A percentile compares a stretch with the other conserved stretches of the same genome.
Evolutionary conservation across 2,888 invertebrate genomes (phyloP).

Genomic region (Spicauda simplicius): DNA sequence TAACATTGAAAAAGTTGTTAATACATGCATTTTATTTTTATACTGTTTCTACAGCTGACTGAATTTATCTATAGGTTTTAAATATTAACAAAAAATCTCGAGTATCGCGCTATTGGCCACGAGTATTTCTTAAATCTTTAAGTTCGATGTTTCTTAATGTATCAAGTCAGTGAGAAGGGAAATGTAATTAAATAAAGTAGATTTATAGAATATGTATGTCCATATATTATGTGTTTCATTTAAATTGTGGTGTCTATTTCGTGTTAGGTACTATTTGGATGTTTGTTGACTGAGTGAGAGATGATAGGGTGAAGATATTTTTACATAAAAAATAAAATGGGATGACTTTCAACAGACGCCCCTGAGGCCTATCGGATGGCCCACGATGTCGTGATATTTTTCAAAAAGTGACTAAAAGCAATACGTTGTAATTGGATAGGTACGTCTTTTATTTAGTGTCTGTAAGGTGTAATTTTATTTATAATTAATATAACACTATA

Average conservation of each 20-base stretch:
- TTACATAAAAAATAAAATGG: slow-evolving; percentile 60
- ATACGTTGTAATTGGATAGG: slow-evolving; percentile 89
- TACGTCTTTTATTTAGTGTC: slow-evolving; percentile 83
- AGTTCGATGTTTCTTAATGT: slow-evolving; percentile 54
- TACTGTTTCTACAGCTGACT: background rate
- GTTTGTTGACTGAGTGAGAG: slow-evolving; percentile 79
- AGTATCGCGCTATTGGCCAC: slow-evolving; percentile 14
- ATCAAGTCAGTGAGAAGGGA: slow-evolving; percentile 72
- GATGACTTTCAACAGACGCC: slow-evolving; percentile 47
- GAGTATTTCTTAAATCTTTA: slow-evolving; percentile 37
- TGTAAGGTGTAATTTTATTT: slow-evolving; percentile 79
- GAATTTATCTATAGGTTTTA: background rate
- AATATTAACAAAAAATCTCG: background rate
- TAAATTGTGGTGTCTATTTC: slow-evolving; percentile 83
- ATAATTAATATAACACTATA: slow-evolving; percentile 64
- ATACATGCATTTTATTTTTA: slow-evolving; percentile 31
- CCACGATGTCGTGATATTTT: slow-evolving; percentile 85
- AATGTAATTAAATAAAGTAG: slow-evolving; percentile 72
- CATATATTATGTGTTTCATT: slow-evolving; percentile 82
- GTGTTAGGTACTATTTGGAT: slow-evolving; percentile 77
- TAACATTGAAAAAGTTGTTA: background rate
- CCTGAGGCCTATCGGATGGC: slow-evolving; percentile 52
- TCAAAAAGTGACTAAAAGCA: slow-evolving; percentile 90
- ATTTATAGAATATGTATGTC: slow-evolving; percentile 74
- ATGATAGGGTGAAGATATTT: slow-evolving; percentile 77